These are phyloP conservation scores for Erythrocebus patas DNA, from an alignment of 2,113 vertebrate species.

Conservation along the genomic window DNA sequence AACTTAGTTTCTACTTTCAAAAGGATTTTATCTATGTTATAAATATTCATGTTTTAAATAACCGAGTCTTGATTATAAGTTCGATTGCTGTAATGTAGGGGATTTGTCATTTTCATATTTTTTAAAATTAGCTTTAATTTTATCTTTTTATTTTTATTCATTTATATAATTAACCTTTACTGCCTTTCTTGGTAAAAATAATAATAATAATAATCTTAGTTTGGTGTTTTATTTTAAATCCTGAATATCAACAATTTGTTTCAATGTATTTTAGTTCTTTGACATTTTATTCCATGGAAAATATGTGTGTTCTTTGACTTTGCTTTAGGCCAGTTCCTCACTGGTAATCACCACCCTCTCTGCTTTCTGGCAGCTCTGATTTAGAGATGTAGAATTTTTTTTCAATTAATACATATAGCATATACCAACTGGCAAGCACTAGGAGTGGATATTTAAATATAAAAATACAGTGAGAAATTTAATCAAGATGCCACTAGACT, in stretches of 20 bases:
- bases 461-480: background rate
- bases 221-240: conserved; percentile 29
- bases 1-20: conserved; percentile 43
- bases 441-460: background rate
- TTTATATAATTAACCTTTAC: conserved; percentile 11
- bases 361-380: conserved; percentile 32
- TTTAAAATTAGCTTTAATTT: conserved; percentile 15
- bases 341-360: background rate
- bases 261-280: background rate
- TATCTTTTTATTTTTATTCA: background rate
- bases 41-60: conserved; percentile 29
- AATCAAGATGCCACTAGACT: background rate
- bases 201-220: background rate
- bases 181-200: background rate
- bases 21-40: conserved; percentile 27
- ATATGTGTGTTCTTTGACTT: background rate
- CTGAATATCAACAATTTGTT: background rate
- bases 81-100: background rate
- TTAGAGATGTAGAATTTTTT: background rate
- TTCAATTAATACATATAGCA: background rate
- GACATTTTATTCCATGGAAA: conserved; percentile 13
- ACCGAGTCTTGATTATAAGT: background rate
- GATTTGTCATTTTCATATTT: background rate
- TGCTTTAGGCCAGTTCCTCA: background rate
- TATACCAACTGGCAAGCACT: background rate